Evolutionary conservation across 2,113 vertebrate genomes (phyloP).

Genomic region (Ellobius talpinus): DNA sequence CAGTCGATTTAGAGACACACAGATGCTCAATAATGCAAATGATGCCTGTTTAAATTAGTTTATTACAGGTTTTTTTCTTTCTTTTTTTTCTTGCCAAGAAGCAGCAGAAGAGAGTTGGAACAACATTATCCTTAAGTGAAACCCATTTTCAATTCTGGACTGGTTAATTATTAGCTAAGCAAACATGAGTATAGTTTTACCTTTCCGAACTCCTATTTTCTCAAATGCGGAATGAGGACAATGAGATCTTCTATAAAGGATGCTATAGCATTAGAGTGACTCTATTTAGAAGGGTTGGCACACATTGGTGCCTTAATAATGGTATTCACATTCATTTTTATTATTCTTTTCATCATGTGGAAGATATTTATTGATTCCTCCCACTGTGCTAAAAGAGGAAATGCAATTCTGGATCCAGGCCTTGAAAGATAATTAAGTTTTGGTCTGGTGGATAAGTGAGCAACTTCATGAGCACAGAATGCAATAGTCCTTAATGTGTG

Average conservation of each 20-base stretch:
- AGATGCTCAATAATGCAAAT: conserved; percentile 88
- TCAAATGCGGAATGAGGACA: neutral
- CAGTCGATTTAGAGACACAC: conserved; percentile 82
- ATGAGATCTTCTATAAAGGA: neutral
- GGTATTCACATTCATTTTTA: conserved; percentile 41
- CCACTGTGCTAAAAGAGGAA: conserved; percentile 51
- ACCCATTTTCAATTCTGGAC: neutral
- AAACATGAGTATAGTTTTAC: neutral
- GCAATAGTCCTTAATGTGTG: conserved; percentile 4
- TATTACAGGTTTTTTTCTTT: neutral
- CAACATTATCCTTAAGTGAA: conserved; percentile 13
- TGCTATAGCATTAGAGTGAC: neutral
- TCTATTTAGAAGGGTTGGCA: conserved; percentile 27
- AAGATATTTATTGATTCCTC: conserved; percentile 62
- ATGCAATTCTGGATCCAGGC: conserved; percentile 58
- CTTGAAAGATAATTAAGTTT: conserved; percentile 74
- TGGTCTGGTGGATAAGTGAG: conserved; percentile 66
- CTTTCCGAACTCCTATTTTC: neutral
- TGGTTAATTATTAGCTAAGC: neutral
- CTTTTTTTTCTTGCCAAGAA: neutral
- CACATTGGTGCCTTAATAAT: conserved; percentile 8
- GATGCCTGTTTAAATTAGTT: conserved; percentile 82
- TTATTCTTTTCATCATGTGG: conserved; percentile 54
- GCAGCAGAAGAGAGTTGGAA: neutral
- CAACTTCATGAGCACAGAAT: conserved; percentile 62